Conservation (phyloP, 2,888 invertebrate species). For the Eubasilissa splendida region DNA sequence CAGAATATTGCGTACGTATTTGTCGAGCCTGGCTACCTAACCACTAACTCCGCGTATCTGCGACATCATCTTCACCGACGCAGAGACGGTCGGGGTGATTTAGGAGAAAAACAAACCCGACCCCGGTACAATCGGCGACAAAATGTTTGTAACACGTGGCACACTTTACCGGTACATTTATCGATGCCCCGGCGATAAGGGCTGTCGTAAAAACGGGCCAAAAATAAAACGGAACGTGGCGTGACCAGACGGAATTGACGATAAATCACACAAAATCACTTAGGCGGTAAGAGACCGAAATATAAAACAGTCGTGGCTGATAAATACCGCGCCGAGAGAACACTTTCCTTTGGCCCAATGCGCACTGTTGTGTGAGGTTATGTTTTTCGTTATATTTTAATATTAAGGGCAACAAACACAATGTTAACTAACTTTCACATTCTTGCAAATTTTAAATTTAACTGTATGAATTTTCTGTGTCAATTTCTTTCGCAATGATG, state of each 20-base stretch:
- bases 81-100: neutral
- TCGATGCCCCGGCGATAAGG: constrained; percentile 26
- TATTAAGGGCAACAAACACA: too few species aligned
- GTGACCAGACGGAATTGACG: constrained; percentile 32
- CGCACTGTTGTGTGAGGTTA: constrained; percentile 24
- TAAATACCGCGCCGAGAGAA: constrained; percentile 13
- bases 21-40: too few species aligned
- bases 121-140: constrained; percentile 23
- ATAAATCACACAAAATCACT: constrained; percentile 40
- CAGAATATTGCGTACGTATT: too few species aligned
- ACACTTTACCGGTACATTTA: constrained; percentile 36
- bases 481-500: too few species aligned
- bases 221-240: constrained; percentile 23
- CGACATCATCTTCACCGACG: too few species aligned
- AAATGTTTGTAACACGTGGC: constrained; percentile 34
- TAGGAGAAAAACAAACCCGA: constrained; percentile 25
- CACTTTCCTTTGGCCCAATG: neutral
- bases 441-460: too few species aligned
- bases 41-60: too few species aligned
- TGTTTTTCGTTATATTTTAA: neutral
- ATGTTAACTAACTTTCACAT: too few species aligned
- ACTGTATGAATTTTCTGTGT: too few species aligned
- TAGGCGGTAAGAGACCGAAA: constrained; percentile 27
- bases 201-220: constrained; percentile 2
- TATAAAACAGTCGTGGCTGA: constrained; percentile 30